Percentiles rank a stretch among this genome's conserved stretches.
Conservation (phyloP, 2,797 vertebrate species). For the Octomys mimax region DNA sequence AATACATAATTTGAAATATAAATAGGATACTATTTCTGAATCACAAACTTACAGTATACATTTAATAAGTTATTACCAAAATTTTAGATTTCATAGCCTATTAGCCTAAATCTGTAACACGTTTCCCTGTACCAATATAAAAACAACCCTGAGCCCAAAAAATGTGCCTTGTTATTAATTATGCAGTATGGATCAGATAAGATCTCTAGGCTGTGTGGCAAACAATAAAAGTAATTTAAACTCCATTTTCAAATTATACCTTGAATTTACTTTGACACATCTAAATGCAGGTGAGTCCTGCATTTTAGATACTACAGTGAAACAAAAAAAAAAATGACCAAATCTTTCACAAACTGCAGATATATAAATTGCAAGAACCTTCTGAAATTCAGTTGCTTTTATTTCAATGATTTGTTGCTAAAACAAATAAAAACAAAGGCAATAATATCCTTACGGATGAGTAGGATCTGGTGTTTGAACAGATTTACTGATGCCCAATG, state of each 20-base stretch:
- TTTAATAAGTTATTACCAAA: slow-evolving; percentile 28
- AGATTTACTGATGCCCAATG: slow-evolving; percentile 98
- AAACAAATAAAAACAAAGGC: slow-evolving; percentile 73
- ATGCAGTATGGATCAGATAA: slow-evolving; percentile 45
- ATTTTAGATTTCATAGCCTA: slow-evolving; percentile 42
- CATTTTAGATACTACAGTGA: slow-evolving; percentile 57
- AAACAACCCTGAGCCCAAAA: slow-evolving; percentile 56
- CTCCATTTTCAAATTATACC: slow-evolving; percentile 58
- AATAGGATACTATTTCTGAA: slow-evolving; percentile 57
- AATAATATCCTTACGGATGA: slow-evolving; percentile 94
- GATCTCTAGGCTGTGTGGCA: slow-evolving; percentile 2
- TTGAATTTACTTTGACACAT: slow-evolving; percentile 66
- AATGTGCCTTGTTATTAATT: slow-evolving; percentile 36
- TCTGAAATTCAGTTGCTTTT: slow-evolving; percentile 59
- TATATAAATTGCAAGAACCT: slow-evolving; percentile 53
- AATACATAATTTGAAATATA: slow-evolving; percentile 61
- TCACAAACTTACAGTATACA: slow-evolving; percentile 37
- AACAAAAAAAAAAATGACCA: slow-evolving; percentile 41
- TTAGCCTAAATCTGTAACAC: slow-evolving; percentile 34
- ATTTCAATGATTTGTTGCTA: slow-evolving; percentile 25
- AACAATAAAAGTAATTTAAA: slow-evolving; percentile 71
- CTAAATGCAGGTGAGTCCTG: not conserved
- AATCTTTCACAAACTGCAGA: slow-evolving; percentile 54
- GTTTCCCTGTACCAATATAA: slow-evolving; percentile 55
- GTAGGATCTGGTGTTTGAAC: slow-evolving; percentile 95